Conservation (phyloP, 2,113 vertebrate species). For the Grantiella picta region DNA sequence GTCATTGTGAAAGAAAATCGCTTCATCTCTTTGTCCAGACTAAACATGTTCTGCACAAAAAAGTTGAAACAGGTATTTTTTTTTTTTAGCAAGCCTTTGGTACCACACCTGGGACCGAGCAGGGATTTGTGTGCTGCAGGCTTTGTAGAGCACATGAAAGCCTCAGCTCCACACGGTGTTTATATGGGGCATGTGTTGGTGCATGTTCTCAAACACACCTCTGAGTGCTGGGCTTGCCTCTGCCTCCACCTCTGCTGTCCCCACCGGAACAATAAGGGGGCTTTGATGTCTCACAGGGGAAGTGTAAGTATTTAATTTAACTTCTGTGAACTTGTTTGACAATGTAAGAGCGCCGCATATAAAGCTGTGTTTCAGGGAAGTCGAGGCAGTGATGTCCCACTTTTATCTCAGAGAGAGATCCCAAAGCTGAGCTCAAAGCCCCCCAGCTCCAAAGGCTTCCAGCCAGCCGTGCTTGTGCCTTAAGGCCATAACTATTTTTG, state of each 20-base stretch:
- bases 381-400: background rate
- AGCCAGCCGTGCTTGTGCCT: background rate
- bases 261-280: background rate
- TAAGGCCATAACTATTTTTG: background rate
- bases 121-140: background rate
- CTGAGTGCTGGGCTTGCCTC: background rate
- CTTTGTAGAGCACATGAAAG: background rate
- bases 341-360: background rate
- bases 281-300: slow-evolving; percentile 43
- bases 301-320: slow-evolving; percentile 28
- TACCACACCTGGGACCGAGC: background rate
- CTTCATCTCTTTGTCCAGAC: slow-evolving; percentile 15
- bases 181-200: background rate
- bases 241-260: background rate
- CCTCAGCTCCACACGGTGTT: background rate
- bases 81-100: background rate
- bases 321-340: slow-evolving; percentile 31
- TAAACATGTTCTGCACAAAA: background rate
- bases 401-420: background rate
- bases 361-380: background rate
- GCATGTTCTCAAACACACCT: background rate
- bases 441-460: background rate
- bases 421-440: background rate
- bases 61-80: background rate
- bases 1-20: background rate